Base-by-base conservation (phyloP, 2,113 vertebrate genomes). In the Phoxinus phoxinus region DNA sequence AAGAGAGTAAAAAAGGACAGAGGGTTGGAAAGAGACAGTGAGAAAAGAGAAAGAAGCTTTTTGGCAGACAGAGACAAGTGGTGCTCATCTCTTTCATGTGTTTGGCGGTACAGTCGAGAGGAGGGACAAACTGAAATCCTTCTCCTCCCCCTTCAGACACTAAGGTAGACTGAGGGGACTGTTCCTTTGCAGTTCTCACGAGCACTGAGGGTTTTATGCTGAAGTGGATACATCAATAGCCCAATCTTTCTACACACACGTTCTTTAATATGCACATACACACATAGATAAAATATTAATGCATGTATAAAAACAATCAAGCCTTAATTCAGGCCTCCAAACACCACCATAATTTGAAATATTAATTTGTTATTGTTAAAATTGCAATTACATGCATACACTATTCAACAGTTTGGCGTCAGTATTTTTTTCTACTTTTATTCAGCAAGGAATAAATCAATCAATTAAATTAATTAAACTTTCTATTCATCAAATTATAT, bases 31-130 rank as follows among this genome's bases (percentile, higher is more conserved):
- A 83, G 72, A 83, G 77, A 72, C 35, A 58, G 69, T 23, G 74
- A 58, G 84, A 76, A 44, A 76, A 76, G 72, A 76, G 72, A 71
- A 81, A 80, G 73, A 77, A 67, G 73, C 80, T 83, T 83, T 79
- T 72, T 79, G 61, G 61, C 78, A 81, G 67, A 86, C 56, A 53
- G 56, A 86, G 58, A 86, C 85, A 76, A 86, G 85, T 82, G 79
- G 71, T 83, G 71, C 79, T 86, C 85, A 76, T 82, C 85, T 76
- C 74, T 74, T 48, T 65, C 63, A 72, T 83, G 65, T 80, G 63
- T 80, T 83, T 82, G 80, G 58, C 44, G 25, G 72, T 23, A 73
- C 46, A 63, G 71, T 67, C 23, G 53, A 85, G 84, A 59, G 65
- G 77, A 76, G 58, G 73, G 44, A 83, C 78, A 23, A 81, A 61